Percentiles rank a stretch among this genome's conserved stretches.
These are phyloP conservation scores for Caranx ignobilis DNA, from an alignment of 2,113 vertebrate species.

Conservation along the genomic window DNA sequence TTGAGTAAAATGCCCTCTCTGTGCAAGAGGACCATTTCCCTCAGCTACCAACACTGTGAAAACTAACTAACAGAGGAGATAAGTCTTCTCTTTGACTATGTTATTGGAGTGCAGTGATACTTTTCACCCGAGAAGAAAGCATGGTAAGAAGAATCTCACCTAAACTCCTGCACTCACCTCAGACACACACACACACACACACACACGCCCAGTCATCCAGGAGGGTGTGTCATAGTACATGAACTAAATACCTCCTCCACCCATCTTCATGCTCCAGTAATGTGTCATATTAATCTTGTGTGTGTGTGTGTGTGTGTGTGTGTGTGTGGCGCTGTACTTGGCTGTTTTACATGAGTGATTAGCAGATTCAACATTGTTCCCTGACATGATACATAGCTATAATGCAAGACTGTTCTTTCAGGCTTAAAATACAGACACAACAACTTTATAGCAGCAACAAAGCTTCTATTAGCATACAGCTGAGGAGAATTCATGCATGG, in stretches of 20 bases:
- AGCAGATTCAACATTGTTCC: slow-evolving; percentile 36
- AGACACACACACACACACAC: slow-evolving; percentile 39
- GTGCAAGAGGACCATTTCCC: slow-evolving; percentile 75
- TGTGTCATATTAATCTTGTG: slow-evolving; percentile 64
- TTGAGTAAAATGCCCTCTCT: slow-evolving; percentile 75
- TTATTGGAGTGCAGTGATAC: not conserved
- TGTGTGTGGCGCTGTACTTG: slow-evolving; percentile 13
- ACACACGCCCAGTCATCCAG: slow-evolving; percentile 36
- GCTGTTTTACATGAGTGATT: slow-evolving; percentile 36
- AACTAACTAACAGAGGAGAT: slow-evolving; percentile 10
- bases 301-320: slow-evolving; percentile 26
- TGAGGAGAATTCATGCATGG: not conserved
- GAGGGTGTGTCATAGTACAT: slow-evolving; percentile 57
- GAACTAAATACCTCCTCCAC: slow-evolving; percentile 57
- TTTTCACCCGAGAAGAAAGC: slow-evolving; percentile 21
- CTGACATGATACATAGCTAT: slow-evolving; percentile 51
- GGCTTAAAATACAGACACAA: slow-evolving; percentile 25
- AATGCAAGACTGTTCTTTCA: slow-evolving; percentile 24
- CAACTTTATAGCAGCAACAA: not conserved
- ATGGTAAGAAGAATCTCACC: slow-evolving; percentile 45
- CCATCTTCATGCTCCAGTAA: slow-evolving; percentile 58
- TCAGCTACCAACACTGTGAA: slow-evolving; percentile 24
- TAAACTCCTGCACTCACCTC: slow-evolving; percentile 40
- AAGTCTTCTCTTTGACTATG: slow-evolving; percentile 1
- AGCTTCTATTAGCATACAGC: slow-evolving; percentile 9